Evolutionary conservation across 2,797 vertebrate genomes (phyloP).

Genomic region (Emys orbicularis): DNA sequence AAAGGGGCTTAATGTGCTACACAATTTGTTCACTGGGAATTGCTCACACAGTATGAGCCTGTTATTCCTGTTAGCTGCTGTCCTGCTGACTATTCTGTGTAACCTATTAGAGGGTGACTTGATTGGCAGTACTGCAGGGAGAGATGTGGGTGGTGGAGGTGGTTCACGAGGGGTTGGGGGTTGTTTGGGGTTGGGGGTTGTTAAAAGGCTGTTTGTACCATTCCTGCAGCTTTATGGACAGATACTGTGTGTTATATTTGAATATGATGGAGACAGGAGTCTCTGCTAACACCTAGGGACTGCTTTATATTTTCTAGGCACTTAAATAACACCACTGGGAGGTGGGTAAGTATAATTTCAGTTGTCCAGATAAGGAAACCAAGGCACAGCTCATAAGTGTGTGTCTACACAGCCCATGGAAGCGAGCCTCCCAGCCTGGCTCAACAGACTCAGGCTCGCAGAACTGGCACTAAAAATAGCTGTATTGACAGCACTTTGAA

Average conservation of each 20-base stretch:
- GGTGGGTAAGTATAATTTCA: neutral
- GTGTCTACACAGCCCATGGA: too few relatives aligned
- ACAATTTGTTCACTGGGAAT: neutral
- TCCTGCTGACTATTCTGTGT: neutral
- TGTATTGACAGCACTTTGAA: too few relatives aligned
- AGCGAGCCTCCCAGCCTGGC: too few relatives aligned
- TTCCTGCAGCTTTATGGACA: neutral
- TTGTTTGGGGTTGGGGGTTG: too few relatives aligned
- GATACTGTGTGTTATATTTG: rapidly evolving
- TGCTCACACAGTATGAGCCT: neutral
- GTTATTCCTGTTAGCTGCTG: neutral
- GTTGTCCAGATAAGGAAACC: neutral
- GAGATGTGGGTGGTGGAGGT: neutral
- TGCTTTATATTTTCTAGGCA: neutral
- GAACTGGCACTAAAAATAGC: too few relatives aligned
- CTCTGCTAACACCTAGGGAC: neutral
- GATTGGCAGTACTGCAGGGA: neutral
- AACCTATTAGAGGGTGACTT: neutral
- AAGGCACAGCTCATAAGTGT: neutral
- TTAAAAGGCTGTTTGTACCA: neutral
- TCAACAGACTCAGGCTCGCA: too few relatives aligned
- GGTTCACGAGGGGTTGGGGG: neutral
- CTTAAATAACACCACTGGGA: neutral
- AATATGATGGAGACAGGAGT: neutral
- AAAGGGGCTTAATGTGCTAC: neutral